Evolutionary conservation across 2,888 invertebrate species (phyloP).

Genomic region (Griposia aprilina): DNA sequence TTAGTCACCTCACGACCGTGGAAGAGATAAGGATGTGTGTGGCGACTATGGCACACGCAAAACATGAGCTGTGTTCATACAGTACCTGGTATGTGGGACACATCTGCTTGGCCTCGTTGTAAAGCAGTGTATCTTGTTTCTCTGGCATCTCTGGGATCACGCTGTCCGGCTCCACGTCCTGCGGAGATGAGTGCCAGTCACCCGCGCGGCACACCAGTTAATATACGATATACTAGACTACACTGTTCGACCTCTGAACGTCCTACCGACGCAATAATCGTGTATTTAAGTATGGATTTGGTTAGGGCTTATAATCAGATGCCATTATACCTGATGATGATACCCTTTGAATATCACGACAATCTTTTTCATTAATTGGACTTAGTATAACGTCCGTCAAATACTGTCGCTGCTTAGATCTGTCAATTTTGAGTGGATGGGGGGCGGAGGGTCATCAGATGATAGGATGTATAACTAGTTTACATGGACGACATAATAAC

Average conservation of each 20-base stretch:
- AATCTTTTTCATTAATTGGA: neutral
- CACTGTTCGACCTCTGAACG: neutral
- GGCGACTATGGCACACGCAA: neutral
- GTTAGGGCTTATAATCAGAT: slow-evolving; percentile 10
- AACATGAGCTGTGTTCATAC: neutral
- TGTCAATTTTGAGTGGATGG: neutral
- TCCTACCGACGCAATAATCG: neutral
- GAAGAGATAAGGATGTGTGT: neutral
- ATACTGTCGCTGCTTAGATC: neutral
- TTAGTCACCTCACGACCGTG: slow-evolving; percentile 44
- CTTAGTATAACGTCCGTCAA: neutral
- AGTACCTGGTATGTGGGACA: slow-evolving; percentile 93
- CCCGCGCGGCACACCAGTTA: slow-evolving; percentile 16
- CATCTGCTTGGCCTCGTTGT: slow-evolving; percentile 93
- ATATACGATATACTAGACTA: neutral
- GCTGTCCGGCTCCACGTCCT: slow-evolving; percentile 67
- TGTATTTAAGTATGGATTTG: slow-evolving; percentile 1
- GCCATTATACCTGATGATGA: neutral
- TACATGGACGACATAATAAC: slow-evolving; percentile 17
- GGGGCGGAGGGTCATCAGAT: no score
- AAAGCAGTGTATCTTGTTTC: slow-evolving; percentile 80
- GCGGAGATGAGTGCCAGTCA: slow-evolving; percentile 52
- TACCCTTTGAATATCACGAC: neutral
- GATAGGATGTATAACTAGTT: no score
- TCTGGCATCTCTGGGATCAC: slow-evolving; percentile 63